Evolutionary conservation across 2,113 vertebrate species (phyloP).

Genomic region (Tyto alba): DNA sequence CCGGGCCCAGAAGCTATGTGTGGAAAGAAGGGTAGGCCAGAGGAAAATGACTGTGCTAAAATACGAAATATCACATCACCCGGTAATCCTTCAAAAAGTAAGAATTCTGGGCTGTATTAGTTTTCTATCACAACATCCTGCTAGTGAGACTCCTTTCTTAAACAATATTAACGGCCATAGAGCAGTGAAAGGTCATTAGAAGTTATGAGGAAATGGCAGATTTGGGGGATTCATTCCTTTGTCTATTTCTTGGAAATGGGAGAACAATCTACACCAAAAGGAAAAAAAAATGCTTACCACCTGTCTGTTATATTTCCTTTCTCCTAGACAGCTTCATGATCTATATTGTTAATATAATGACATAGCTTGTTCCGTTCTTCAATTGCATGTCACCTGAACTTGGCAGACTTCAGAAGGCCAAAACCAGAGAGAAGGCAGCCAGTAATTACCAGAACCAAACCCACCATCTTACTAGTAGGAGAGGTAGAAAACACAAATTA

Average conservation of each 20-base stretch:
- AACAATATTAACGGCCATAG: background rate
- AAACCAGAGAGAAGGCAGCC: background rate
- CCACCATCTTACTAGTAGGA: background rate
- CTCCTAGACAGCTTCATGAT: background rate
- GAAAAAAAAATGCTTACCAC: background rate
- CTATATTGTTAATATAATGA: background rate
- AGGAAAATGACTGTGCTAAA: background rate
- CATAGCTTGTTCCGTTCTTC: background rate
- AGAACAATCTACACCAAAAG: background rate
- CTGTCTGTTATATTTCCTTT: background rate
- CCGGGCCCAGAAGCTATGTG: background rate
- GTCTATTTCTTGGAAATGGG: background rate
- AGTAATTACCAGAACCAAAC: background rate
- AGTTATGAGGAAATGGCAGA: background rate
- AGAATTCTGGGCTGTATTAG: background rate
- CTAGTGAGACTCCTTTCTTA: background rate
- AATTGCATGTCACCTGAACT: background rate
- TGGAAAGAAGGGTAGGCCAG: background rate
- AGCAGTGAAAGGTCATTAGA: background rate
- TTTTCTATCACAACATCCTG: background rate
- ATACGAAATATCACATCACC: background rate
- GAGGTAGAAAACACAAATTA: background rate
- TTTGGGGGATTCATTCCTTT: background rate
- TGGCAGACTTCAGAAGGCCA: background rate
- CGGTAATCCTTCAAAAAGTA: background rate